A percentile compares a stretch with the other conserved stretches of the same genome.
Evolutionary conservation across 2,888 invertebrate species (phyloP).

Genomic region (Athripsodes cinereus): DNA sequence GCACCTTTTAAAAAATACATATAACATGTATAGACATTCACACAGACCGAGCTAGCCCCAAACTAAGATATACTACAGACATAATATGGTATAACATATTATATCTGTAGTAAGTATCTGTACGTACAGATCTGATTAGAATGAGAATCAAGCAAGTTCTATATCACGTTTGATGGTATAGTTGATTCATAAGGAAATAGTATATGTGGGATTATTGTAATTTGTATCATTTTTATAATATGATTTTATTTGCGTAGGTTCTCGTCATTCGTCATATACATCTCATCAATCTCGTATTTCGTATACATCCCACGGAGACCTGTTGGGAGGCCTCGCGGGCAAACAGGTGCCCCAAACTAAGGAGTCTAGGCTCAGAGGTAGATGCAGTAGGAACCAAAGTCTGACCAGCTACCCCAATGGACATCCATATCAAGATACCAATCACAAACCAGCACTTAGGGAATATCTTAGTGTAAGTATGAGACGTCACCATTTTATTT

Average conservation of each 20-base stretch:
- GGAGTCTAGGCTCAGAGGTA: conserved; percentile 73
- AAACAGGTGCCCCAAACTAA: conserved; percentile 69
- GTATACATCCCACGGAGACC: conserved; percentile 90
- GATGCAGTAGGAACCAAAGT: conserved; percentile 67
- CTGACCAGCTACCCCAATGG: conserved; percentile 50
- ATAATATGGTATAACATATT: too few relatives aligned
- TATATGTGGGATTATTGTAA: too few relatives aligned
- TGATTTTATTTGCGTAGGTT: conserved; percentile 49
- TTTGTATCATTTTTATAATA: background rate
- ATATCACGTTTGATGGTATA: too few relatives aligned
- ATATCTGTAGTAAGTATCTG: too few relatives aligned
- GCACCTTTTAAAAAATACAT: too few relatives aligned
- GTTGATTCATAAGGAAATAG: too few relatives aligned
- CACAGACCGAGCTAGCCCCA: too few relatives aligned
- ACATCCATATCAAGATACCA: conserved; percentile 54
- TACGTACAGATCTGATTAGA: too few relatives aligned
- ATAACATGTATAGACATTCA: too few relatives aligned
- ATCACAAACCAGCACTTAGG: conserved; percentile 57
- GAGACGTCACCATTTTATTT: too few relatives aligned
- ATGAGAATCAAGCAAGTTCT: too few relatives aligned
- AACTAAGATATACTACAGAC: too few relatives aligned
- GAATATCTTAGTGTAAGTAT: conserved; percentile 60
- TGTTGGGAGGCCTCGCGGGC: conserved; percentile 60
- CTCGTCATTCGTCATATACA: conserved; percentile 91
- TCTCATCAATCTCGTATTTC: conserved; percentile 91